phyloP scores from a whole-genome alignment of 2,113 vertebrate genomes.

The Paedocypris sp. region DNA sequence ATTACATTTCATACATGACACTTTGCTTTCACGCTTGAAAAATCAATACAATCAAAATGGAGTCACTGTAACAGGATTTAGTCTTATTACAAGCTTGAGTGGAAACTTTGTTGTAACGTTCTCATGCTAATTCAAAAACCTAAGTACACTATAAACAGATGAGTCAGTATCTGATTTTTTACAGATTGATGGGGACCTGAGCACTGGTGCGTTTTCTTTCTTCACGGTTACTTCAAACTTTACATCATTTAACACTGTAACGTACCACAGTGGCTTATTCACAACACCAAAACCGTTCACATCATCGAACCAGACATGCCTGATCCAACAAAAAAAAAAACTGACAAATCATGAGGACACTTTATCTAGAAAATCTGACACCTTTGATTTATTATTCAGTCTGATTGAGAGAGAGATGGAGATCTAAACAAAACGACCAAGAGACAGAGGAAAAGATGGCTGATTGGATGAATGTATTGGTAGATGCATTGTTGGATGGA shows the following conservation, averaged over 20 bases:
- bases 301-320: constrained; percentile 42
- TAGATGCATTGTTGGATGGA: constrained; percentile 6
- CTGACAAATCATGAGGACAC: neutral
- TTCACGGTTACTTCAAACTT: constrained; percentile 55
- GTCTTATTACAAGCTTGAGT: constrained; percentile 14
- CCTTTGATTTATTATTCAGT: constrained; percentile 31
- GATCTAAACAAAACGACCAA: constrained; percentile 39
- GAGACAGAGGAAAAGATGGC: constrained; percentile 45
- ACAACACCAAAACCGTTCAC: constrained; percentile 55
- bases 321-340: constrained; percentile 41
- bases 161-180: constrained; percentile 12
- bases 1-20: constrained; percentile 12
- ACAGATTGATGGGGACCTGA: constrained; percentile 21
- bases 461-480: constrained; percentile 43
- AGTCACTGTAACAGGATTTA: neutral
- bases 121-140: constrained; percentile 19
- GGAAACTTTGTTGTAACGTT: neutral
- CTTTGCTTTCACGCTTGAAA: too few relatives aligned
- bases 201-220: constrained; percentile 33
- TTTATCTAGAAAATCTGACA: constrained; percentile 31
- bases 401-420: constrained; percentile 38
- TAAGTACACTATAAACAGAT: constrained; percentile 19
- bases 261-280: constrained; percentile 47
- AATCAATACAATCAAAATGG: too few relatives aligned
- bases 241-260: constrained; percentile 47